Conservation (phyloP, 1,140 invertebrate species). For the Zaprionus ornatus region DNA sequence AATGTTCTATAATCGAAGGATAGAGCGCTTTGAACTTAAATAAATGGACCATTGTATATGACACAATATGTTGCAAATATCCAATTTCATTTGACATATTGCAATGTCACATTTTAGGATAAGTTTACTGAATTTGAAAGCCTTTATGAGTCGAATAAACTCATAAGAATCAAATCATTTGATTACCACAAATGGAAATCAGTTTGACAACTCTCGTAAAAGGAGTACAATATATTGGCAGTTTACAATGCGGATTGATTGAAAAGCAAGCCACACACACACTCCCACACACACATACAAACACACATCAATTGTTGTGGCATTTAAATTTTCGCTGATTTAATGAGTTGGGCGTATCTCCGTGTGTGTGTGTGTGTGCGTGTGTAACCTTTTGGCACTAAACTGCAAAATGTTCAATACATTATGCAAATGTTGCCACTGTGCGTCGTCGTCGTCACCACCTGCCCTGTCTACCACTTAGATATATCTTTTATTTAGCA, state of each 20-base stretch:
- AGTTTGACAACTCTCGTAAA: conserved; percentile 63
- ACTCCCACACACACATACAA: conserved; percentile 17
- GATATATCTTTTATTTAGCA: conserved; percentile 53
- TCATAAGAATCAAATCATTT: conserved; percentile 34
- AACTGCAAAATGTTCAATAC: conserved; percentile 56
- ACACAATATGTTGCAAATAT: neutral
- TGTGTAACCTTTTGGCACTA: conserved; percentile 44
- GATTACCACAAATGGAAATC: conserved; percentile 66
- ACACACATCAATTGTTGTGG: conserved; percentile 67
- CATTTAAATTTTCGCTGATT: conserved; percentile 56
- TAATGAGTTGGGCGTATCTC: conserved; percentile 53
- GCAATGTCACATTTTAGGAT: too few relatives aligned
- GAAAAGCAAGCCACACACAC: conserved; percentile 36
- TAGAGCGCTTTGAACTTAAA: too few relatives aligned
- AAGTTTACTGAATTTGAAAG: neutral
- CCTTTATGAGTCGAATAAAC: neutral
- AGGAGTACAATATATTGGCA: conserved; percentile 51
- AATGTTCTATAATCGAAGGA: too few relatives aligned
- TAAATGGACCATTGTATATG: neutral
- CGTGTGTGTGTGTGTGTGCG: conserved; percentile 3
- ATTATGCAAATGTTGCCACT: conserved; percentile 70
- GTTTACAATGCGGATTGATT: conserved; percentile 63
- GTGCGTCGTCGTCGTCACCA: conserved; percentile 13
- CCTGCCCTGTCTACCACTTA: conserved; percentile 11
- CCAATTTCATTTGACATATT: neutral